Conservation (phyloP, 2,888 invertebrate species). For the Tetramorium bicarinatum region DNA sequence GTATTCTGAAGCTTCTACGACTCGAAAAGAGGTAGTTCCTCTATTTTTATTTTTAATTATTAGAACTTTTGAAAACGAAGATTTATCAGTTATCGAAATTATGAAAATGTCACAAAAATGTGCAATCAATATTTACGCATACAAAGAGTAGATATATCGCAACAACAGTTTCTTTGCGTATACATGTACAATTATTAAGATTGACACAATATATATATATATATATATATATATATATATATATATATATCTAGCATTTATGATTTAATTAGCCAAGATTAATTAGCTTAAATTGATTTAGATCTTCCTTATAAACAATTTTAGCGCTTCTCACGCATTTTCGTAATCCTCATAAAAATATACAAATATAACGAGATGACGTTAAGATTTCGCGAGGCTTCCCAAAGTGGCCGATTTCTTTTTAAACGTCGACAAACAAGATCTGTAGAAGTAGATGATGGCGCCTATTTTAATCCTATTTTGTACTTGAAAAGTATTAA, state of each 20-base stretch:
- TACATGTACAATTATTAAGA: not conserved
- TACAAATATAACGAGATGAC: not conserved
- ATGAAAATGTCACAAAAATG: not conserved
- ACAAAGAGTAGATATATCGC: constrained; percentile 39
- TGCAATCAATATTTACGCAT: constrained; percentile 61
- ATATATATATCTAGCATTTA: not conserved
- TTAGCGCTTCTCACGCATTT: not conserved
- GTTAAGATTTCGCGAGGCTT: constrained; percentile 6
- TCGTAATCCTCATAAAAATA: not conserved
- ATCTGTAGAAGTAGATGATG: not conserved
- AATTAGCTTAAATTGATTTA: not conserved
- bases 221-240: not conserved
- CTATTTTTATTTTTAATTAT: not conserved
- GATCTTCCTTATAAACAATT: not conserved
- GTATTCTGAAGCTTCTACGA: not conserved
- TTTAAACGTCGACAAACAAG: constrained; percentile 42
- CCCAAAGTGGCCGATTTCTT: constrained; percentile 37
- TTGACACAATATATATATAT: not conserved
- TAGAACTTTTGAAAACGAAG: too few relatives aligned
- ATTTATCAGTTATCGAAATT: not conserved
- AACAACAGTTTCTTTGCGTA: constrained; percentile 4
- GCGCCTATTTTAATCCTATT: constrained; percentile 46
- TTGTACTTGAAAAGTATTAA: constrained; percentile 16
- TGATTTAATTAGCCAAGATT: not conserved
- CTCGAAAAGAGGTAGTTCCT: not conserved